Base-by-base conservation (phyloP, 1,140 invertebrate genomes). In the Odontomachus brunneus region DNA sequence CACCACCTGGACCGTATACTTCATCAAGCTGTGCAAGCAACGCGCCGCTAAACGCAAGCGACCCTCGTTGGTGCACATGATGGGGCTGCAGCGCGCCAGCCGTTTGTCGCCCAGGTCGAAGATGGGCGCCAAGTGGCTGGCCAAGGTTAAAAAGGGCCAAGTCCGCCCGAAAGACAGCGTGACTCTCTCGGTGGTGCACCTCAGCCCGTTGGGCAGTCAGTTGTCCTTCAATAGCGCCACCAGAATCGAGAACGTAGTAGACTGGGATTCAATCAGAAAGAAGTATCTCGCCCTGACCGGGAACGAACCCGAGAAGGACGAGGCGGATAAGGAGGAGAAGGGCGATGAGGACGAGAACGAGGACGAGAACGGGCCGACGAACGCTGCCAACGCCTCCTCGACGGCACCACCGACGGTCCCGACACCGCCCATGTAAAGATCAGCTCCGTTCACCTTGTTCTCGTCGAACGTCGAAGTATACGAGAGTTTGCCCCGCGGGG, bases 1-100 rank as follows among this genome's bases (percentile, higher is more conserved):
- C 88, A 99, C 98, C 15, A 98, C 99, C 53, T 98, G 97, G 97
- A 95, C 98, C 60, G 97, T 98, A 93, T 98, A 97, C 95, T 95
- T 98, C 87, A 96, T 98, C 83, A 96, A 97, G 88, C 94, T 97
- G 81, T 98, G 97, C 94, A 97, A 97, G 94, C 96, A 94, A 67
- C 90, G 91, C 15, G 83, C 88, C 0, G 95, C 95, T 80, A 96
- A 96, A 91, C 96, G 96, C 92, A 97, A 97, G 92, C 95, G 97
- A 62, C 97, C 97, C 55, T 97, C 97, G 91, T 92, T 98, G 87
- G 96, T 97, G 17, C 97, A 97, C 91, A 97, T 97, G 96, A 97
- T 97, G 92, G 97, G 97, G 55, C 94, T 97, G 88, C 96, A 97
- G 87, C 95, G 96, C 48, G 93, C 95, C 55, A 95, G 95, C 63